phyloP scores from a whole-genome alignment of 2,797 vertebrate species.

The Hylomyscus alleni region DNA sequence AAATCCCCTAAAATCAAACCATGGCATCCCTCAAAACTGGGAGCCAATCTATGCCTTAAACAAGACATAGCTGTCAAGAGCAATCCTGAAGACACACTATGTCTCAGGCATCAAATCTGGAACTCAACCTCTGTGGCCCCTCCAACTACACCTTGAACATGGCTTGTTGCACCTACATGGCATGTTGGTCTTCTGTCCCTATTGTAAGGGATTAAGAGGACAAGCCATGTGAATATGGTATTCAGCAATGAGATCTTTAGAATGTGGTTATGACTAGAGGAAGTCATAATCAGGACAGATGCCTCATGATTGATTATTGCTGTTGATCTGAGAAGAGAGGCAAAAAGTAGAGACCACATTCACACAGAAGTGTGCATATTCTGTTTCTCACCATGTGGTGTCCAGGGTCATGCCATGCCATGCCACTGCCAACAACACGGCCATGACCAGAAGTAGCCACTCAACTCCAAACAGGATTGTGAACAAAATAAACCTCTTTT shows the following conservation, averaged over 20 bases:
- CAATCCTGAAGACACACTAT: background rate
- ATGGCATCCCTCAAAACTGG: background rate
- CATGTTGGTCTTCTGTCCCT: background rate
- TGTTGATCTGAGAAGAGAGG: background rate
- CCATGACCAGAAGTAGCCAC: background rate
- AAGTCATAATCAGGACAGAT: background rate
- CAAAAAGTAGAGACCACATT: background rate
- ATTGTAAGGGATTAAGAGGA: background rate
- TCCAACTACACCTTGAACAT: background rate
- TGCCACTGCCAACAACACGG: background rate
- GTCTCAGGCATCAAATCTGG: background rate
- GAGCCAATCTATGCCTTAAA: conserved; percentile 20
- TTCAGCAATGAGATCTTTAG: background rate
- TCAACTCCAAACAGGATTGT: background rate
- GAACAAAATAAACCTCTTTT: background rate
- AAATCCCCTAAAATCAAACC: conserved; percentile 47
- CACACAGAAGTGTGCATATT: background rate
- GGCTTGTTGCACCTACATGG: no score
- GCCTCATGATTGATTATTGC: background rate
- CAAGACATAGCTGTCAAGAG: background rate
- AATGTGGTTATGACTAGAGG: background rate
- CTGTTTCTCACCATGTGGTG: background rate
- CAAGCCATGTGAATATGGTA: background rate
- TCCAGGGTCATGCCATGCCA: background rate
- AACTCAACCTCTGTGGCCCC: background rate